Percentiles rank a stretch among this genome's conserved stretches.
Conservation (phyloP, 2,888 invertebrate species). For the Bombyx huttoni region DNA sequence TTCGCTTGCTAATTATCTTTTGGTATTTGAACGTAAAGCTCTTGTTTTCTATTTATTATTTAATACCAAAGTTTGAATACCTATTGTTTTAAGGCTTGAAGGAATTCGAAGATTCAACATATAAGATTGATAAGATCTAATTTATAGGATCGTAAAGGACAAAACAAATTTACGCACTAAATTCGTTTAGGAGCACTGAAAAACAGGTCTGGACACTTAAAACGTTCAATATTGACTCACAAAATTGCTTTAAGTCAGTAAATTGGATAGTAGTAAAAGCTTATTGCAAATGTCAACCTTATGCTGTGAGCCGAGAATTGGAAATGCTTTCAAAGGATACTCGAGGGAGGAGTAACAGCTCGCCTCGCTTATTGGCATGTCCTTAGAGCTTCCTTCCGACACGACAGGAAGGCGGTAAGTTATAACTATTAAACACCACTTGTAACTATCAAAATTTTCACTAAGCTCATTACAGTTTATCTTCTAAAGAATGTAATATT, state of each 20-base stretch:
- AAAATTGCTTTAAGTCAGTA: constrained; percentile 65
- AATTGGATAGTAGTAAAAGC: constrained; percentile 47
- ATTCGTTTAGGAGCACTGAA: too few species aligned
- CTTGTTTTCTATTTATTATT: too few species aligned
- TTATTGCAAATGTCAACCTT: constrained; percentile 54
- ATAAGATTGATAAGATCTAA: not conserved
- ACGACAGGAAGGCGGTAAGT: constrained; percentile 14
- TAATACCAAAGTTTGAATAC: too few species aligned
- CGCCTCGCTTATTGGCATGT: constrained; percentile 60
- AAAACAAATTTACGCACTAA: too few species aligned
- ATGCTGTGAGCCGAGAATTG: constrained; percentile 30
- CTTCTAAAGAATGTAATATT: too few species aligned
- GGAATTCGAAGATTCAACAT: too few species aligned
- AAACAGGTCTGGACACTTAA: constrained; percentile 24
- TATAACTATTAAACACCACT: not conserved
- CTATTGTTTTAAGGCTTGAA: too few species aligned
- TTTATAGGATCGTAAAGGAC: too few species aligned
- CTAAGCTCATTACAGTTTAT: not conserved
- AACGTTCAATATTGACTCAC: constrained; percentile 65
- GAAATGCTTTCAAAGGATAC: constrained; percentile 37
- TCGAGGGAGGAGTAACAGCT: constrained; percentile 47
- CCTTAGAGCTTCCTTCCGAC: constrained; percentile 59
- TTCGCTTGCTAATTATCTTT: too few species aligned
- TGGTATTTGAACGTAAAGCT: too few species aligned
- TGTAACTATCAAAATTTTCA: not conserved